phyloP scores from a whole-genome alignment of 2,113 vertebrate species.

The Athene noctua region DNA sequence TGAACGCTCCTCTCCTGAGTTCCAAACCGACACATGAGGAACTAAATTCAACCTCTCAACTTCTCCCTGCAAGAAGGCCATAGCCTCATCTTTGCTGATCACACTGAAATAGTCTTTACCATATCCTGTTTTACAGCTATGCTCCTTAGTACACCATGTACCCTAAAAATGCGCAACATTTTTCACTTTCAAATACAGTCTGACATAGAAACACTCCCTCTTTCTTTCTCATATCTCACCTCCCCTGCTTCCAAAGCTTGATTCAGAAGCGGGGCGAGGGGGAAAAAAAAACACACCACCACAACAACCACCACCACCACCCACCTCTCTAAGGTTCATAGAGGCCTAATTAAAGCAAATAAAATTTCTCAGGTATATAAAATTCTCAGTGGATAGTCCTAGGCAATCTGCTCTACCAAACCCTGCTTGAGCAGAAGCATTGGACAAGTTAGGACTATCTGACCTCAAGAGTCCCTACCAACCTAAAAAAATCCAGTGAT shows the following conservation, averaged over 20 bases:
- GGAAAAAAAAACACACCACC: not conserved
- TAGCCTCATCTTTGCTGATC: not conserved
- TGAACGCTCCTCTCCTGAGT: not conserved
- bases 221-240: not conserved
- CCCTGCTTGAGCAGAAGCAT: not conserved
- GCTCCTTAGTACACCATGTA: not conserved
- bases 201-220: not conserved
- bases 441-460: not conserved
- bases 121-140: not conserved
- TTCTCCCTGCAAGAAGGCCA: not conserved
- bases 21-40: not conserved
- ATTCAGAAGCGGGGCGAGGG: not conserved
- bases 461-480: not conserved
- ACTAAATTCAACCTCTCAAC: not conserved
- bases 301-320: not conserved
- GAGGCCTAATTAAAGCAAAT: not conserved
- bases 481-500: not conserved
- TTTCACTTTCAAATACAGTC: conserved; percentile 16
- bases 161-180: not conserved
- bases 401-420: not conserved
- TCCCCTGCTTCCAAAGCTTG: conserved; percentile 4
- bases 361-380: not conserved
- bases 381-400: not conserved
- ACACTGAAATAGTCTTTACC: not conserved
- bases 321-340: not conserved